Evolutionary conservation across 2,113 vertebrate genomes (phyloP).

Genomic region (Ondatra zibethicus): DNA sequence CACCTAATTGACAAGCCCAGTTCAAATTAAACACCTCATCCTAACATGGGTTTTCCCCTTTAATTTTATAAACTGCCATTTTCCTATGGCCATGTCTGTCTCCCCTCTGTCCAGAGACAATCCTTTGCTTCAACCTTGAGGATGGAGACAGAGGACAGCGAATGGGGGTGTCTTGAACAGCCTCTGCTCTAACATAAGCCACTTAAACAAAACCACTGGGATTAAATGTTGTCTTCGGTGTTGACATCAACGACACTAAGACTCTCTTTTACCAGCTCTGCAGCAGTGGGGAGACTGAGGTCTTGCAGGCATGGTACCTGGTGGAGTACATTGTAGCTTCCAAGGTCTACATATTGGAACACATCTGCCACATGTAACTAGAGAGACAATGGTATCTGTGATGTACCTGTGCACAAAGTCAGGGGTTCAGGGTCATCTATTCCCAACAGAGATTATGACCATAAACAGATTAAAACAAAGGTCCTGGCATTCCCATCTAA

Average conservation of each 20-base stretch:
- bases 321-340: neutral
- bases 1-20: neutral
- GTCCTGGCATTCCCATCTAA: neutral
- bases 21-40: neutral
- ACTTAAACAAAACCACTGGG: neutral
- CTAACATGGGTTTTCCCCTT: neutral
- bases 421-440: accelerated
- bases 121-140: neutral
- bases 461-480: neutral
- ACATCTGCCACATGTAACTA: neutral
- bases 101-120: neutral
- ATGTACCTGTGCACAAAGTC: neutral
- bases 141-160: neutral
- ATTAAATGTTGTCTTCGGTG: neutral
- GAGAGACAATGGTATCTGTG: neutral
- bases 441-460: neutral
- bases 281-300: neutral
- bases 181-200: neutral
- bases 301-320: no score
- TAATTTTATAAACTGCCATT: neutral
- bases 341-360: no score
- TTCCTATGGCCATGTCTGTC: neutral
- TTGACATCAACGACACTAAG: neutral
- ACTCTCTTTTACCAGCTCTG: neutral
- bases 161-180: neutral